Conservation (phyloP, 2,797 vertebrate species). For the Spatula versicolor region DNA sequence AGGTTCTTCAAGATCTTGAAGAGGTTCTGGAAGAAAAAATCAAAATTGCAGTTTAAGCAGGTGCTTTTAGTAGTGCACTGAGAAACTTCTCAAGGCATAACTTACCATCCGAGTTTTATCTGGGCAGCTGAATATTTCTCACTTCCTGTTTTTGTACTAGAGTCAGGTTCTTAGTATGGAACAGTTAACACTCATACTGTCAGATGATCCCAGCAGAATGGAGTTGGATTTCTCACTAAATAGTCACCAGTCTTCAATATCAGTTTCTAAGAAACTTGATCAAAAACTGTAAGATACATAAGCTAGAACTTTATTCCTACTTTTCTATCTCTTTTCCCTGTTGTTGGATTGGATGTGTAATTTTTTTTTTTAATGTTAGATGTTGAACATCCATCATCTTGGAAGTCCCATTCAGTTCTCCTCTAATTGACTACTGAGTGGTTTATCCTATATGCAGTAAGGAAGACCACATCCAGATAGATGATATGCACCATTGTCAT, state of each 20-base stretch:
- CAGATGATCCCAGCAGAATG: background rate
- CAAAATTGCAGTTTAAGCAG: background rate
- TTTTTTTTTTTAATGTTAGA: background rate
- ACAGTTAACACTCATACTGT: background rate
- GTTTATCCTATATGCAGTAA: background rate
- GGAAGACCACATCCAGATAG: background rate
- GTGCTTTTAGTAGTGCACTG: background rate
- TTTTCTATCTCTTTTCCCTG: background rate
- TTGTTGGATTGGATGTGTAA: background rate
- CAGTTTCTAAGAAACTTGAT: background rate
- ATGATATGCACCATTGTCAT: background rate
- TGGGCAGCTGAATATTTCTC: background rate
- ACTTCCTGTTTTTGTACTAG: background rate
- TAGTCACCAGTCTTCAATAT: background rate
- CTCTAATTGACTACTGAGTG: background rate
- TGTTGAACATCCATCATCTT: background rate
- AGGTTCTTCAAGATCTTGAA: background rate
- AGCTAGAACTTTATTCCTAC: background rate
- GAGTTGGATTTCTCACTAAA: background rate
- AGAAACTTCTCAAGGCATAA: background rate
- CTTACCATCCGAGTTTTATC: background rate
- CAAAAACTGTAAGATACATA: background rate
- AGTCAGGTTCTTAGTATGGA: background rate
- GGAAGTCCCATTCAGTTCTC: background rate
- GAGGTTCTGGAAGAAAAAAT: background rate